These are phyloP conservation scores for Rhegmatorhina hoffmannsi DNA, from an alignment of 2,113 vertebrate genomes.

Conservation along the genomic window DNA sequence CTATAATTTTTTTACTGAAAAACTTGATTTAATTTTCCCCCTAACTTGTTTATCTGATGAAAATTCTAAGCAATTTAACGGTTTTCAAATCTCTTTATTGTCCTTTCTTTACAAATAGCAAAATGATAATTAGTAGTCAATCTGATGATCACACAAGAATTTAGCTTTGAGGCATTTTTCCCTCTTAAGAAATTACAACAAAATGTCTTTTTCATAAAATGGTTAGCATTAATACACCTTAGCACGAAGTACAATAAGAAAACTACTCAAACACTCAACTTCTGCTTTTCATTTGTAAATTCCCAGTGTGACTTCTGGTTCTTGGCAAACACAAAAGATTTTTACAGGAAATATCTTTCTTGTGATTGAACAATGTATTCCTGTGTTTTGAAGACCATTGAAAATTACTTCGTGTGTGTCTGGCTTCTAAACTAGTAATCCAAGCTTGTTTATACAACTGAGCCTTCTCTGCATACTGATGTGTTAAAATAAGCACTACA, in stretches of 20 bases:
- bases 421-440: background rate
- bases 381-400: background rate
- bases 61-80: background rate
- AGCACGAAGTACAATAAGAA: background rate
- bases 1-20: background rate
- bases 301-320: background rate
- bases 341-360: background rate
- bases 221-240: background rate
- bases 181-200: background rate
- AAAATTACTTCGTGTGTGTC: background rate
- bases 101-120: background rate
- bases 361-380: background rate
- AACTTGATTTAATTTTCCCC: background rate
- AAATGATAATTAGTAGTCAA: background rate
- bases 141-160: background rate
- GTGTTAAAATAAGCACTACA: background rate
- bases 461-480: background rate
- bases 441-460: background rate
- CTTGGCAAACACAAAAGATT: background rate
- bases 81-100: background rate
- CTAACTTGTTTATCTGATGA: background rate
- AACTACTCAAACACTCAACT: rapidly evolving
- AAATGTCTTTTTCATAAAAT: background rate
- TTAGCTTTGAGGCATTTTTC: background rate
- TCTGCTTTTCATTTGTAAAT: background rate